A percentile compares a stretch with the other conserved stretches of the same genome.
Conservation (phyloP, 2,113 vertebrate species). For the Vireo altiloquus region DNA sequence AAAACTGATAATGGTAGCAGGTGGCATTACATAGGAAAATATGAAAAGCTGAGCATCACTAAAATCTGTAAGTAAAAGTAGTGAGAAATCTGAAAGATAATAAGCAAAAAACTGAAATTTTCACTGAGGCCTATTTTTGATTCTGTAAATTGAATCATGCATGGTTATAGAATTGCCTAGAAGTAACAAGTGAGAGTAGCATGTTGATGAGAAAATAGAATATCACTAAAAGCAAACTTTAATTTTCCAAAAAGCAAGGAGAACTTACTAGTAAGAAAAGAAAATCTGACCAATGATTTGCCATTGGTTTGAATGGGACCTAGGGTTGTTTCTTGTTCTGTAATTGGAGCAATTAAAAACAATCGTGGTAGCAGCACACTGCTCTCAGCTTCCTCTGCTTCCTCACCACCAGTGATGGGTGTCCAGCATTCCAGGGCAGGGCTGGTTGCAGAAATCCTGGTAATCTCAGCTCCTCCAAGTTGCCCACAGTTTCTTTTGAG, state of each 20-base stretch:
- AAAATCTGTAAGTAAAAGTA: background rate
- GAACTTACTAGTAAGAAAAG: background rate
- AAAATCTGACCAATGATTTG: background rate
- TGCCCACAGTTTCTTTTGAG: background rate
- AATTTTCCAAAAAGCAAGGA: background rate
- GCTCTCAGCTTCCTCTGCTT: background rate
- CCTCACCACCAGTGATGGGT: background rate
- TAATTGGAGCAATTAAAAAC: background rate
- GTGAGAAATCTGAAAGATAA: background rate
- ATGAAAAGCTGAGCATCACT: background rate
- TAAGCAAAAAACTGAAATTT: background rate
- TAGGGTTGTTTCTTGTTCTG: background rate
- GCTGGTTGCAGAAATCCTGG: background rate
- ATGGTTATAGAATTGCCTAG: background rate
- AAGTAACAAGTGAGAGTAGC: background rate
- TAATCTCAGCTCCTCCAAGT: background rate
- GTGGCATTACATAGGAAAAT: accelerated
- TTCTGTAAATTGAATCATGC: background rate
- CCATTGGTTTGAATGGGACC: background rate
- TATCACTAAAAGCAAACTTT: background rate
- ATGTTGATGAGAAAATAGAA: background rate
- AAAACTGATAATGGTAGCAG: background rate
- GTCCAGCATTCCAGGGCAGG: background rate
- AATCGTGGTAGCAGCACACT: background rate
- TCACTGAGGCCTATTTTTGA: background rate